Conservation (phyloP, 2,888 invertebrate species). For the Caprella mutica region DNA sequence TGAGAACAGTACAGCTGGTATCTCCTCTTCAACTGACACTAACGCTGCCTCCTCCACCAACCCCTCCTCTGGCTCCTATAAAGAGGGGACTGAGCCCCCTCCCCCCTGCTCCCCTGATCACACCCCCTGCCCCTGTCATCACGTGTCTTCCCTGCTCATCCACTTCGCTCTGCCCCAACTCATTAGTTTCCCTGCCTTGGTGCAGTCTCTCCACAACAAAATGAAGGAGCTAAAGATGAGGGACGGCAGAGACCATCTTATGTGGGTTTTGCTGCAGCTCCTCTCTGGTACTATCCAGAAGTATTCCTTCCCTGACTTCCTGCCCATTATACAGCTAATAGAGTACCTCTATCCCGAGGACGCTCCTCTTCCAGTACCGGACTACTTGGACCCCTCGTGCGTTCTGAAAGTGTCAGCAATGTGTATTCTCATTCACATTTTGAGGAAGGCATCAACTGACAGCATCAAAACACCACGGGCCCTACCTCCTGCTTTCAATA, state of each 20-base stretch:
- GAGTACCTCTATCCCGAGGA: conserved; percentile 83
- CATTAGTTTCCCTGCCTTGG: conserved; percentile 83
- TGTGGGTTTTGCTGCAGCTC: conserved; percentile 96
- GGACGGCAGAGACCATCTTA: conserved; percentile 90
- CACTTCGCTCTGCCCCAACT: conserved; percentile 90
- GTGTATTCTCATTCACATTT: conserved; percentile 91
- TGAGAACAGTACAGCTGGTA: too few relatives aligned
- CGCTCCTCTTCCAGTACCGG: conserved; percentile 77
- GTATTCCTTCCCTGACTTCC: conserved; percentile 56
- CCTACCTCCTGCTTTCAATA: conserved; percentile 70
- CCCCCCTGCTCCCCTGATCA: conserved; percentile 13
- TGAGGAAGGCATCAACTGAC: conserved; percentile 84
- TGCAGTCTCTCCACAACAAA: conserved; percentile 75
- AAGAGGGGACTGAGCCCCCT: background rate
- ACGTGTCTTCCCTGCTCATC: conserved; percentile 83
- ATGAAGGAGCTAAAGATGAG: conserved; percentile 41
- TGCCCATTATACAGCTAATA: conserved; percentile 35
- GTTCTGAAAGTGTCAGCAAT: conserved; percentile 87
- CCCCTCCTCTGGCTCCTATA: background rate
- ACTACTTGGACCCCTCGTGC: conserved; percentile 70
- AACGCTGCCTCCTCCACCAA: background rate
- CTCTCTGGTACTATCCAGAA: conserved; percentile 93
- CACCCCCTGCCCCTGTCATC: conserved; percentile 25
- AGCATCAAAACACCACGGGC: conserved; percentile 61
- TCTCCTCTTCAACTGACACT: background rate